Evolutionary conservation across 2,797 vertebrate species (phyloP), one percentile per base, ranked within the genome.

Genomic region (Lagodon rhomboides): DNA sequence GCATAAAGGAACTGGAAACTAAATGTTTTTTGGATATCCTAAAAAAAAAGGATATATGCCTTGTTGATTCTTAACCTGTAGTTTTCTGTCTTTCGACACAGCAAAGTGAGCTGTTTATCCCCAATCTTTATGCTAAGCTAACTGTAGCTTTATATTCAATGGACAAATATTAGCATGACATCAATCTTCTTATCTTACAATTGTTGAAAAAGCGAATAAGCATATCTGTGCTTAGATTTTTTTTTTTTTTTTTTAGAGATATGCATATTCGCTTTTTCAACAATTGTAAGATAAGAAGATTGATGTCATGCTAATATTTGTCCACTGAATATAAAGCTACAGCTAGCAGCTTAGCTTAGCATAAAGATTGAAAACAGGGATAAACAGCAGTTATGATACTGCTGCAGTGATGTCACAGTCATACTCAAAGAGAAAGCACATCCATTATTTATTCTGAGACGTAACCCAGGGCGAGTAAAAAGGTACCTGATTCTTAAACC

Each of bases 381-480:
- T n/a, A n/a, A n/a, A n/a, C n/a, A n/a, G n/a, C n/a, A 9, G 34
- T 9, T 9, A 38, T 1, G 2, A 38, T 25, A 3, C 18, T 55
- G 22, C 43, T 38, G 20, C 3, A 20, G 20, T 59, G 50, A 2
- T 56, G 18, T 43, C 3, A 50, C 34, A 58, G 41, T 46, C 43
- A 3, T 54, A 11, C 27, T 55, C 23, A 58, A 17, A 54, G 22
- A 43, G 9, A 7, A 18, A 18, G 5, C 23, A 5, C 0, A 0
- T 54, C 18, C 3, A 54, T 64, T 55, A 46, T 59, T 25, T 41
- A 74, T 77, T 74, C 17, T 17, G 38, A 53, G 38, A 50, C 3
- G 3, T 63, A 30, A n/a, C 16, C 30, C 20, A n/a, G 22, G 11
- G 54, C 41, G 23, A 66, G 71, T 43, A 60, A 68, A 72, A 13